Evolutionary conservation across 2,113 vertebrate species (phyloP).

Genomic region (Lynx canadensis): DNA sequence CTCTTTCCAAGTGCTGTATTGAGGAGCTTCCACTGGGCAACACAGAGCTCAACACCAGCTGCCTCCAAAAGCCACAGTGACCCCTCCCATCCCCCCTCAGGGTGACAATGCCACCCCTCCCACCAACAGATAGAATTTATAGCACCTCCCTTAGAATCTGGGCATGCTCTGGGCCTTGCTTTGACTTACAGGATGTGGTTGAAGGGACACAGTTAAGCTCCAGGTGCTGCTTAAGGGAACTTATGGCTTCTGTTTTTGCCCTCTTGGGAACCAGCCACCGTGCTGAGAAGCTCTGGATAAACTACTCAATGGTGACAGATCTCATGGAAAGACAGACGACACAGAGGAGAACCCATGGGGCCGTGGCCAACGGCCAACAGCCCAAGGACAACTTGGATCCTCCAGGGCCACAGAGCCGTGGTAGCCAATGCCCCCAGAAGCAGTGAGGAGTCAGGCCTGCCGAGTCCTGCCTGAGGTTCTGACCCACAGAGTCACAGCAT

Average conservation of each 20-base stretch:
- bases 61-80: neutral
- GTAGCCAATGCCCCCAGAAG: fast-evolving
- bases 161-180: neutral
- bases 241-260: neutral
- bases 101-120: neutral
- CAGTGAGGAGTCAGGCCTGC: neutral
- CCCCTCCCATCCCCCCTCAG: neutral
- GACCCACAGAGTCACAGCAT: fast-evolving
- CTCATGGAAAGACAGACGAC: fast-evolving
- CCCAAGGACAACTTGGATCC: neutral
- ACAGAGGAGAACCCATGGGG: fast-evolving
- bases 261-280: neutral
- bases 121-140: neutral
- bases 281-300: neutral
- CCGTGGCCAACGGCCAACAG: neutral
- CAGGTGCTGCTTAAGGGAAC: neutral
- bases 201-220: neutral
- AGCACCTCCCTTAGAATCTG: neutral
- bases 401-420: neutral
- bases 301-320: neutral
- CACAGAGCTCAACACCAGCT: neutral
- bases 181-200: neutral
- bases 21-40: neutral
- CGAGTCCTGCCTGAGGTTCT: neutral
- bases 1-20: neutral